Base-by-base conservation (phyloP, 1,140 invertebrate genomes). In the Nylanderia fulva region DNA sequence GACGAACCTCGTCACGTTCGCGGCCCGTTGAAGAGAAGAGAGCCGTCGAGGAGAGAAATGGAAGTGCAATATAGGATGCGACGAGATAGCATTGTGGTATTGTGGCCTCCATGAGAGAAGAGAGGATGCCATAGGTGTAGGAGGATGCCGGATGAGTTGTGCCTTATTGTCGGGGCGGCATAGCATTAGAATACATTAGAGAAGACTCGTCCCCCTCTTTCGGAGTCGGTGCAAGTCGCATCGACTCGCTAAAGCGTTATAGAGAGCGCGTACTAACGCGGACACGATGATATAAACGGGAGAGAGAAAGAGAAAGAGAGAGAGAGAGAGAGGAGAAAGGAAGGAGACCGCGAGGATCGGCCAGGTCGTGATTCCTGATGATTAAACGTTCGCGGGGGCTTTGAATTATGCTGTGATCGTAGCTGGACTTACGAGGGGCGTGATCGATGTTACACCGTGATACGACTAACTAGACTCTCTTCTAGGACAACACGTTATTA, bases 171-270 rank as follows among this genome's bases (percentile, higher is more conserved):
- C 90, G 91, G 92, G 93, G 93, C 92, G 92, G 93, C 91, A 93
- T 93, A 93, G 58, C 72, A 93, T 93, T 93, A 92, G 90, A 93
- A 93, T 93, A 93, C 84, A 92, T 93, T 92, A 93, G 90, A 91
- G 42, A 69, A 48, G 54, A 74, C 77, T 83, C 85, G 56, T 66
- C 42, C 52, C 29, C 21, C 33, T 24, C 36, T 56, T 68, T 71
- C 54, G n/a, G 13, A 75, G 77, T 36, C 77, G 52, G n/a, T 80
- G 33, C 63, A n/a, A 45, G 24, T n/a, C 33, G 63, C 21, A 71
- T 63, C 48, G n/a, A 56, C 54, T 39, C 33, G 13, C 66, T 60
- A n/a, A 39, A 85, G 86, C 77, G 45, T 48, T 74, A 77, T 68
- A 69, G 84, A 84, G 76, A 88, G 61, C 77, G 77, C 77, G 66